Percentiles rank a stretch among this genome's conserved stretches.
Evolutionary conservation across 2,113 vertebrate species (phyloP).

Genomic region (Gadus chalcogrammus): DNA sequence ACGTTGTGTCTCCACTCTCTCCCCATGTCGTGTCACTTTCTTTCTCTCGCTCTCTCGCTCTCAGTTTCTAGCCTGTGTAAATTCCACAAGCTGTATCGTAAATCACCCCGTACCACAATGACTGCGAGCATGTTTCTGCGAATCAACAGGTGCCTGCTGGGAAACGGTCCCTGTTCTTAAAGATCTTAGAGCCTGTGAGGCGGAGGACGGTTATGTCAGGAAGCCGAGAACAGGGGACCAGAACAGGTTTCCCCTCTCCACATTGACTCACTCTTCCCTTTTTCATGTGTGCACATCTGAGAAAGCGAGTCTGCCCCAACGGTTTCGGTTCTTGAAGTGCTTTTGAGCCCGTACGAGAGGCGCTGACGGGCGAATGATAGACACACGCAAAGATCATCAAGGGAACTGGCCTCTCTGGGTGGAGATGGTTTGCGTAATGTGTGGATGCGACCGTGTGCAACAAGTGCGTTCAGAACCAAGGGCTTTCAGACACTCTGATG

Average conservation of each 20-base stretch:
- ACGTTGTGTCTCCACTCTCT: neutral
- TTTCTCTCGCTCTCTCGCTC: neutral
- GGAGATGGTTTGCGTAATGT: constrained; percentile 43
- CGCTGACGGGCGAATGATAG: constrained; percentile 42
- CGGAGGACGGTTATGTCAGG: constrained; percentile 70
- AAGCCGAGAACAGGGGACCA: constrained; percentile 71
- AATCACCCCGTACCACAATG: constrained; percentile 47
- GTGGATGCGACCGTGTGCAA: neutral
- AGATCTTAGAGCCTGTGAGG: constrained; percentile 53
- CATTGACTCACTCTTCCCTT: constrained; percentile 76
- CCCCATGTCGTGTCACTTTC: neutral
- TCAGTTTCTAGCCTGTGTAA: neutral
- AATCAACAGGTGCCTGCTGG: constrained; percentile 25
- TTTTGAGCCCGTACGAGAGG: constrained; percentile 40
- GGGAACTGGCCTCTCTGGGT: constrained; percentile 19
- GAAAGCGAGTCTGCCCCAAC: constrained; percentile 59
- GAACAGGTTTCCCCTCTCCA: constrained; percentile 65
- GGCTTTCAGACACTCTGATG: too few species aligned
- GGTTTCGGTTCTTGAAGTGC: constrained; percentile 69
- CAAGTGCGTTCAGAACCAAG: too few species aligned
- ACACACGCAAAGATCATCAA: constrained; percentile 40
- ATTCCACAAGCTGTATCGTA: neutral
- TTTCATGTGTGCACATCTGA: constrained; percentile 51
- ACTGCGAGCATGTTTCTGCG: constrained; percentile 23
- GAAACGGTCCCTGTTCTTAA: constrained; percentile 44